These are phyloP conservation scores for Oncorhynchus tshawytscha DNA, from an alignment of 2,113 vertebrate species.

Conservation along the genomic window DNA sequence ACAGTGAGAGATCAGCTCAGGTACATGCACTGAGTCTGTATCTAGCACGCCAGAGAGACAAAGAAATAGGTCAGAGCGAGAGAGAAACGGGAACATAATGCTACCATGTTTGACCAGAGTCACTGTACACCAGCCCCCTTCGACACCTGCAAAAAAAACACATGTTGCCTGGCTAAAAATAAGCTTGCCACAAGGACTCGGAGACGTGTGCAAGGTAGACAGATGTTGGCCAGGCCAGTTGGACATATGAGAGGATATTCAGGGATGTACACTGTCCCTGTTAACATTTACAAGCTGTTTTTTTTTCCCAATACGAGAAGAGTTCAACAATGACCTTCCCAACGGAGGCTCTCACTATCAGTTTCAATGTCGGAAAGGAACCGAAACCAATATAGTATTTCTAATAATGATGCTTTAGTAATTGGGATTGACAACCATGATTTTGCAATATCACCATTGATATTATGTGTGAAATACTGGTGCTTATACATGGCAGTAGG, in stretches of 20 bases:
- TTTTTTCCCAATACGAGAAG: background rate
- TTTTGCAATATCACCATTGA: background rate
- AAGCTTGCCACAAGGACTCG: constrained; percentile 13
- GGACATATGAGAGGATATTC: background rate
- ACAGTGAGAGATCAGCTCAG: background rate
- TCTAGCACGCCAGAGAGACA: constrained; percentile 52
- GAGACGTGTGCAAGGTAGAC: background rate
- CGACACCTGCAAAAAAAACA: constrained; percentile 44
- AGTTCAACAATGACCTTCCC: background rate
- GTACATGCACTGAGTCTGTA: constrained; percentile 15
- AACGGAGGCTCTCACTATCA: background rate
- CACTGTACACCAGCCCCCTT: constrained; percentile 40
- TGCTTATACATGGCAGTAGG: constrained; percentile 24
- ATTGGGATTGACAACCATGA: background rate
- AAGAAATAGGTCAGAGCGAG: constrained; percentile 55
- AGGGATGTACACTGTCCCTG: background rate
- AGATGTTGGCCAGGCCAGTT: background rate
- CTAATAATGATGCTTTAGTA: background rate
- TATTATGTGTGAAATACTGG: background rate
- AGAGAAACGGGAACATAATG: constrained; percentile 53
- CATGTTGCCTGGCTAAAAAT: constrained; percentile 52
- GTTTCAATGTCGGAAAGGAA: background rate
- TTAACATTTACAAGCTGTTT: background rate
- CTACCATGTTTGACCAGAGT: constrained; percentile 45
- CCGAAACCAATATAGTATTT: background rate